Conservation (phyloP, 2,797 vertebrate genomes). For the Clarias pachynema region DNA sequence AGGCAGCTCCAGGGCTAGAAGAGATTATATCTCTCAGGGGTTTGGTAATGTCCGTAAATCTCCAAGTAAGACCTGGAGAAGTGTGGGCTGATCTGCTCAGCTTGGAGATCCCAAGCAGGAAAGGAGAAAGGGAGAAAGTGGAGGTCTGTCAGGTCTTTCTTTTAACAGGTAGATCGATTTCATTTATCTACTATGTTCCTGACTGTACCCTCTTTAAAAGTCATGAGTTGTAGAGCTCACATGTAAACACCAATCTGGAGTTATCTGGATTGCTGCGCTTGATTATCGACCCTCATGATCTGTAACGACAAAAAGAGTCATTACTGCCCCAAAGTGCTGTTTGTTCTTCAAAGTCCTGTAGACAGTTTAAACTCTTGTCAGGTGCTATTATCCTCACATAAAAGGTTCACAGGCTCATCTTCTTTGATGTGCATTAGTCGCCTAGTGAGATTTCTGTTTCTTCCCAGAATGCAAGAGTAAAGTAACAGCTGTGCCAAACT, state of each 20-base stretch:
- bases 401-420: constrained; percentile 24
- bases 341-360: constrained; percentile 28
- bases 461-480: neutral
- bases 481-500: constrained; percentile 4
- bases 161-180: neutral
- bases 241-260: neutral
- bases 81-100: neutral
- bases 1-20: neutral
- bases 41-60: neutral
- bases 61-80: neutral
- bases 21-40: neutral
- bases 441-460: constrained; percentile 1
- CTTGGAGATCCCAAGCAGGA: neutral
- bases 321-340: neutral
- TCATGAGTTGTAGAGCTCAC: neutral
- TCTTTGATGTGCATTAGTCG: neutral
- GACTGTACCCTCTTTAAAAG: neutral
- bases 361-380: constrained; percentile 28
- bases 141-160: neutral
- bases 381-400: constrained; percentile 37
- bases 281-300: constrained; percentile 3
- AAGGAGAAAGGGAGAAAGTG: neutral
- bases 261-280: constrained; percentile 15
- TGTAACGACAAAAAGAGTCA: neutral
- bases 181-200: neutral